Evolutionary conservation across 2,888 invertebrate genomes (phyloP).

Genomic region (Ichneumon xanthorius): DNA sequence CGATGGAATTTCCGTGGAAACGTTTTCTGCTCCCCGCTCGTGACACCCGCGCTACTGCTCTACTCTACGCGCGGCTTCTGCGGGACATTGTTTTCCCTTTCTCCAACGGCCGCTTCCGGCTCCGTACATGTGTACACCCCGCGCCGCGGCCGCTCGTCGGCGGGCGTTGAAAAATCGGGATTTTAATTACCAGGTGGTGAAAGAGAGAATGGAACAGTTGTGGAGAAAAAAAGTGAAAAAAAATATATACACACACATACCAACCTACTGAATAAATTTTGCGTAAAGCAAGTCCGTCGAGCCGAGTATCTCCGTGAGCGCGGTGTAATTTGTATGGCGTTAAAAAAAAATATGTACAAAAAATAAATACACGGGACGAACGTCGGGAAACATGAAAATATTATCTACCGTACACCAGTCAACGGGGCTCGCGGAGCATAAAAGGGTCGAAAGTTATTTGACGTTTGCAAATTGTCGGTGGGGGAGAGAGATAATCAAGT

Average conservation of each 20-base stretch:
- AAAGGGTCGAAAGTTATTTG: slow-evolving; percentile 21
- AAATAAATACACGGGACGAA: background rate
- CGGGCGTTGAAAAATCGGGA: slow-evolving; percentile 24
- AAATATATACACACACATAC: background rate
- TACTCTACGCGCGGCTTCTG: background rate
- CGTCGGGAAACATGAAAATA: slow-evolving; percentile 15
- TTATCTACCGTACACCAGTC: background rate
- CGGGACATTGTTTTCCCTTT: slow-evolving; percentile 38
- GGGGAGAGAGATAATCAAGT: slow-evolving; percentile 16
- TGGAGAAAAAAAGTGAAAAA: background rate
- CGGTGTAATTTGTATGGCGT: background rate
- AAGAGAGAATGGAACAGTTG: background rate
- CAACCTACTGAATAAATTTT: slow-evolving; percentile 7
- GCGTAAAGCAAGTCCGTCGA: background rate
- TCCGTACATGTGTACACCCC: background rate
- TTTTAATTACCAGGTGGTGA: slow-evolving; percentile 39
- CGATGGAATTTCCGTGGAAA: slow-evolving; percentile 43
- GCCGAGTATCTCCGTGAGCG: background rate
- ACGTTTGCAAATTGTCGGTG: slow-evolving; percentile 16
- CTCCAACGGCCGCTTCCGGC: slow-evolving; percentile 2
- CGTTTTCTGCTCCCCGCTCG: slow-evolving; percentile 20
- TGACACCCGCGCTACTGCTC: slow-evolving; percentile 12
- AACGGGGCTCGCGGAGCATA: slow-evolving; percentile 3
- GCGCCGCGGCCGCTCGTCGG: background rate
- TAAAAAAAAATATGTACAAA: background rate